Base-by-base conservation (phyloP, 2,797 vertebrate genomes). In the Gymnoscopelus microlampas region DNA sequence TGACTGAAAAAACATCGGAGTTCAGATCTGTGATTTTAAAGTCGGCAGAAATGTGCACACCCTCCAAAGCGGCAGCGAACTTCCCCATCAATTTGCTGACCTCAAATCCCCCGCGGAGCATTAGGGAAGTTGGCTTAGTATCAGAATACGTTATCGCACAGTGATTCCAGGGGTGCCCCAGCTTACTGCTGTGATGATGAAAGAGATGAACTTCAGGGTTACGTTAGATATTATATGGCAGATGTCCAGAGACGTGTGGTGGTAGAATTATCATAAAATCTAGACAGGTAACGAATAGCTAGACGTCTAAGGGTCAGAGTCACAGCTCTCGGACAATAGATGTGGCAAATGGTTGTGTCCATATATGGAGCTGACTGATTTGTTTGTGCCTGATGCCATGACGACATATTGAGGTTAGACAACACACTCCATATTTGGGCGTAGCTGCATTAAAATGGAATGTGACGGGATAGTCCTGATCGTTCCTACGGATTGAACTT, bases 11-110 rank as follows among this genome's bases (percentile, higher is more conserved):
- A 86, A 81, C 76, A 74, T 1, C 0, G 5, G 2, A 72, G 49
- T 10, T 49, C 6, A 1, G 59, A 53, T 12, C 24, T 55, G 74
- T 9, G 53, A 63, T 24, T 77, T 55, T 8, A 62, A 44, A 63
- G 69, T 85, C 80, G 74, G 80, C 72, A 74, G 61, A 79, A 80
- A 62, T 11, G 32, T 66, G 11, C 49, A 54, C 58, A 15, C 23
- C 53, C 50, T 44, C 19, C 13, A 35, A 35, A 14, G 53, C 47
- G 32, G 55, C 19, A 14, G 15, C 2, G 1, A 0, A 14, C 32
- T 35, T 35, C 39, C 39, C 39, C 47, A 50, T 70, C 60, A 15
- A 3, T 49, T 56, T 68, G 74, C 80, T 58, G 73, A 68, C 63
- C 55, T 32, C 47, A 57, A 79, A 70, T 70, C 71, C 66, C 39